Evolutionary conservation across 2,888 invertebrate genomes (phyloP), one percentile per base, ranked within the genome.

Genomic region (Ormyrus rosae): DNA sequence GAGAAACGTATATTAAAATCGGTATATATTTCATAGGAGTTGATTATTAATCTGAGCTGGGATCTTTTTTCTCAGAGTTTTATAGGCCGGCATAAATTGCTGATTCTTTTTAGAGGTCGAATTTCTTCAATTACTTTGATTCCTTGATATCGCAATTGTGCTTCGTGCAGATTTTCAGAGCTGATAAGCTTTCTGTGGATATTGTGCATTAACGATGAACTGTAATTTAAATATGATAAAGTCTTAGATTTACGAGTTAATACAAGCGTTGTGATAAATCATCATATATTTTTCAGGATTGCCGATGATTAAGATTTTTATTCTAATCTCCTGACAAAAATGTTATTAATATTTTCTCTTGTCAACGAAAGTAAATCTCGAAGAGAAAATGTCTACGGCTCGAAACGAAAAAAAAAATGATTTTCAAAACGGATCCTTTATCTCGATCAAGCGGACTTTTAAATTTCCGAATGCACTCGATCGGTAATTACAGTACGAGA

Each of bases 211-310:
- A 9, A 4, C 34, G 7, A 45, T 34, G 4, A 53, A 5, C 45
- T 55, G 55, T 51, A 68, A 55, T 55, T 68, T 68, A 34, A 68
- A 68, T 55, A 55, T 53, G 45, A 55, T 55, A 50, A 55, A n/a
- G n/a, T 55, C 53, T 55, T 13, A n/a, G 53, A 45, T 55, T 55
- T 55, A 19, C n/a, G 45, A 68, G 55, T 55, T 68, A 68, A 68
- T 68, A 68, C 45, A 68, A 34, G 34, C 34, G 34, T 34, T 34
- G 34, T 68, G 55, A 55, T 68, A 55, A 53, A 9, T 3, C 11
- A 11, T 19, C 11, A 11, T 19, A 67, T 19, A 34, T 34, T 34
- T 34, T 34, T 34, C 34, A 34, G 34, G 34, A 34, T 34, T 34
- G 34, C 34, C 34, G 34, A 34, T 34, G 34, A 34, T 34, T 34